A percentile compares a stretch with the other conserved stretches of the same genome.
These are phyloP conservation scores for Coreoperca whiteheadi DNA, from an alignment of 2,113 vertebrate species.

Conservation along the genomic window DNA sequence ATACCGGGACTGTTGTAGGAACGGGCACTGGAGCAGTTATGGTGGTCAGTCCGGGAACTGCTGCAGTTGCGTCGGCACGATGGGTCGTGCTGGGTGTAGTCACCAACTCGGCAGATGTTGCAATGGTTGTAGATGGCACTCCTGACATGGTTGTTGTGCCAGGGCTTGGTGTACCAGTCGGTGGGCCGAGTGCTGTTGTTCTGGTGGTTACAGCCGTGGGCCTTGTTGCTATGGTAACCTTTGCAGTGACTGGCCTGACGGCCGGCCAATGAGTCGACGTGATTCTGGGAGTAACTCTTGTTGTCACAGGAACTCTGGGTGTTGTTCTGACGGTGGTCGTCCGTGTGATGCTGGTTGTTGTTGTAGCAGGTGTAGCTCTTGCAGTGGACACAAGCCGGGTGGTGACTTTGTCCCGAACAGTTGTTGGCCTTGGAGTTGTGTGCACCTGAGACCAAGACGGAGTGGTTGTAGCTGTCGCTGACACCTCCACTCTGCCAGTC, in stretches of 20 bases:
- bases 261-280: conserved; percentile 47
- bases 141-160: conserved; percentile 31
- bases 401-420: conserved; percentile 62
- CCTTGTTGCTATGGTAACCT: conserved; percentile 68
- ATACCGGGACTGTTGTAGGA: conserved; percentile 16
- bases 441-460: conserved; percentile 15
- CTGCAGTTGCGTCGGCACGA: neutral
- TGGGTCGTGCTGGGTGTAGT: conserved; percentile 47
- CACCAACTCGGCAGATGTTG: conserved; percentile 21
- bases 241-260: conserved; percentile 62
- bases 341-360: conserved; percentile 28
- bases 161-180: conserved; percentile 12
- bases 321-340: conserved; percentile 61
- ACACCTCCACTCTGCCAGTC: conserved; percentile 61
- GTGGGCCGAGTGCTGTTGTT: conserved; percentile 36
- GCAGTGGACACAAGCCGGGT: conserved; percentile 64
- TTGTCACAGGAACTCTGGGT: conserved; percentile 54
- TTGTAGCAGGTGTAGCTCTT: conserved; percentile 30
- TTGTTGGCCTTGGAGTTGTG: conserved; percentile 56
- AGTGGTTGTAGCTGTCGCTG: conserved; percentile 50
- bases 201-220: conserved; percentile 52
- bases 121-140: conserved; percentile 19
- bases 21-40: conserved; percentile 2
- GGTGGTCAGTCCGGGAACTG: conserved; percentile 8
- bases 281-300: conserved; percentile 57